Evolutionary conservation across 2,888 invertebrate species (phyloP).

Genomic region (Congeria kusceri): DNA sequence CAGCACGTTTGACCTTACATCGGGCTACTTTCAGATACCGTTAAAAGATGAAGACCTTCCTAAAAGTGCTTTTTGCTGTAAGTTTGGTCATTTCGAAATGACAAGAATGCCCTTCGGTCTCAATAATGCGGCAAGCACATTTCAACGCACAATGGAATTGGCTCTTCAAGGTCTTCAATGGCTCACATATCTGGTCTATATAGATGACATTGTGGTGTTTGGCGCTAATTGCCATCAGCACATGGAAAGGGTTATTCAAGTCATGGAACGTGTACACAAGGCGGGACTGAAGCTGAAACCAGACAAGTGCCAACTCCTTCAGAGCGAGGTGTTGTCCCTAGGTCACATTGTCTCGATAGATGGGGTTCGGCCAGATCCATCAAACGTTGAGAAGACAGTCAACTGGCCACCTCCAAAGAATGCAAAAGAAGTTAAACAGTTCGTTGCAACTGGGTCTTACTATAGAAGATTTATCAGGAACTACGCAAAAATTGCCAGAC

Average conservation of each 20-base stretch:
- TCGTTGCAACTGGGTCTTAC: conserved; percentile 24
- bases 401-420: conserved; percentile 17
- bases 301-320: conserved; percentile 23
- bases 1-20: conserved; percentile 3
- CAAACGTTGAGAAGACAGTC: conserved; percentile 21
- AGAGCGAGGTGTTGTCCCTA: conserved; percentile 24
- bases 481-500: conserved; percentile 24
- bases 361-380: conserved; percentile 21
- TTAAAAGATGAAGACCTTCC: background rate
- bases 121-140: background rate
- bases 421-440: conserved; percentile 23
- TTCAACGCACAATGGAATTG: conserved; percentile 21
- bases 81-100: conserved; percentile 12
- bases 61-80: conserved; percentile 9
- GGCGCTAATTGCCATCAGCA: conserved; percentile 16
- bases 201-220: conserved; percentile 35
- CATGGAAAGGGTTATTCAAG: conserved; percentile 13
- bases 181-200: conserved; percentile 25
- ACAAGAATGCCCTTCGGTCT: conserved; percentile 9
- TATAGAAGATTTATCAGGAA: conserved; percentile 22
- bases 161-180: conserved; percentile 17
- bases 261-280: background rate
- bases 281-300: conserved; percentile 30
- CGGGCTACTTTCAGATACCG: conserved; percentile 12
- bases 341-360: conserved; percentile 28